A percentile compares a stretch with the other conserved stretches of the same genome.
Conservation (phyloP, 2,113 vertebrate species). For the Xerus inauris region DNA sequence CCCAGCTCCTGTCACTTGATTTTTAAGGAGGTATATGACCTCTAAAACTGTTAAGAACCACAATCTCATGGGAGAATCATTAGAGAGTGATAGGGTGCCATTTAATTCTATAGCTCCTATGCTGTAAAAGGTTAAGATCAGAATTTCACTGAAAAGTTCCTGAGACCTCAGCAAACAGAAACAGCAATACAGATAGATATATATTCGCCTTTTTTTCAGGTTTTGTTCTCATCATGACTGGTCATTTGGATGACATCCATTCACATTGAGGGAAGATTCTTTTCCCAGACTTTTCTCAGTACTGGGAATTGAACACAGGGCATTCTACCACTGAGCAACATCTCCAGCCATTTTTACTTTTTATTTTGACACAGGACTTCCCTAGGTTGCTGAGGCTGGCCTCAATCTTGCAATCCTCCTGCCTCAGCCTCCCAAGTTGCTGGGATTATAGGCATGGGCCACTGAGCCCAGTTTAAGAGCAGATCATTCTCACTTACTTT, state of each 20-base stretch:
- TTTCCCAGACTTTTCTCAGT: no score
- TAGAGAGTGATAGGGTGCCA: neutral
- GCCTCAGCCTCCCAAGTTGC: no score
- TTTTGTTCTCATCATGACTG: neutral
- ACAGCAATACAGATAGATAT: neutral
- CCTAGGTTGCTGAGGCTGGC: no score
- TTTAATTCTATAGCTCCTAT: conserved; percentile 16
- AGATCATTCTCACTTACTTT: neutral
- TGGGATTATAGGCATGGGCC: no score
- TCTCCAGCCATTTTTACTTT: no score
- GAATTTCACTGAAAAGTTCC: conserved; percentile 3
- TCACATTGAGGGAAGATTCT: neutral
- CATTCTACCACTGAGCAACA: no score
- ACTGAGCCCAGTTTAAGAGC: neutral
- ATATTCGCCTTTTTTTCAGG: neutral
- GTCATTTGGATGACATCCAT: neutral
- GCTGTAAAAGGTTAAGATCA: neutral
- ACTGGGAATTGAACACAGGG: no score
- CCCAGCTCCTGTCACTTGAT: neutral
- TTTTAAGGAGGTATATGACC: conserved; percentile 12
- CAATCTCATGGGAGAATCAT: neutral
- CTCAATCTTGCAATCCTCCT: no score
- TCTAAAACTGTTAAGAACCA: conserved; percentile 25
- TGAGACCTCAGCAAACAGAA: neutral
- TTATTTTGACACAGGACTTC: no score